Evolutionary conservation across 2,888 invertebrate species (phyloP).

Genomic region (Ischnura elegans): DNA sequence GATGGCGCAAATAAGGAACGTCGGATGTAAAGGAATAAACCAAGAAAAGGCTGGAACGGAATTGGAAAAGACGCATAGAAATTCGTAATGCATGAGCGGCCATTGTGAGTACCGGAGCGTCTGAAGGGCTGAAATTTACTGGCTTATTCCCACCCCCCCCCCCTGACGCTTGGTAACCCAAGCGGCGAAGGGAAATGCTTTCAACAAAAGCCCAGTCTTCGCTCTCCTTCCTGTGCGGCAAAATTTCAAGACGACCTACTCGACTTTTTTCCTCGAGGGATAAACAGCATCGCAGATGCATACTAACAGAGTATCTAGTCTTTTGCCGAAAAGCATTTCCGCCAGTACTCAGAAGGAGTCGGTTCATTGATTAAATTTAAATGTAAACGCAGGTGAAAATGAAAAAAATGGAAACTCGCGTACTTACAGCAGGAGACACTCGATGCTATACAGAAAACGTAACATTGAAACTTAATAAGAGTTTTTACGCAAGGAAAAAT

Average conservation of each 20-base stretch:
- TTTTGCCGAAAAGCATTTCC: not conserved
- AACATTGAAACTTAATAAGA: too few relatives aligned
- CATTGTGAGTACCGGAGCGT: constrained; percentile 60
- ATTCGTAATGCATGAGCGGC: constrained; percentile 67
- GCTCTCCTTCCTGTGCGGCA: constrained; percentile 22
- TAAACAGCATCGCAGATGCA: not conserved
- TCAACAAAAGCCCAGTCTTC: constrained; percentile 36
- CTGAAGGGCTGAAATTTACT: constrained; percentile 60
- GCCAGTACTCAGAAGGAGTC: not conserved
- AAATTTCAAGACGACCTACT: constrained; percentile 43
- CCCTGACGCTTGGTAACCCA: constrained; percentile 46
- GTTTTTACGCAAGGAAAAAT: too few relatives aligned
- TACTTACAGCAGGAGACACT: too few relatives aligned
- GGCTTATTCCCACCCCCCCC: constrained; percentile 36
- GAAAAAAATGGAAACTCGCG: too few relatives aligned
- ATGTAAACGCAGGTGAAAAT: too few relatives aligned
- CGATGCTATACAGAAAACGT: too few relatives aligned
- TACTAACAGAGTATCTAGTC: not conserved
- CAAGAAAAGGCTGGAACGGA: constrained; percentile 62
- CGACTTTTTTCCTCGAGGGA: not conserved
- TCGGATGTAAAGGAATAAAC: constrained; percentile 34
- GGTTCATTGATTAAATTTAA: not conserved
- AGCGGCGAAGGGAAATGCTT: constrained; percentile 41
- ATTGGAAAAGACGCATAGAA: constrained; percentile 59
- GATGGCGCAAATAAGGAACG: constrained; percentile 62